Conservation (phyloP, 2,113 vertebrate species). For the Bufo bufo region DNA sequence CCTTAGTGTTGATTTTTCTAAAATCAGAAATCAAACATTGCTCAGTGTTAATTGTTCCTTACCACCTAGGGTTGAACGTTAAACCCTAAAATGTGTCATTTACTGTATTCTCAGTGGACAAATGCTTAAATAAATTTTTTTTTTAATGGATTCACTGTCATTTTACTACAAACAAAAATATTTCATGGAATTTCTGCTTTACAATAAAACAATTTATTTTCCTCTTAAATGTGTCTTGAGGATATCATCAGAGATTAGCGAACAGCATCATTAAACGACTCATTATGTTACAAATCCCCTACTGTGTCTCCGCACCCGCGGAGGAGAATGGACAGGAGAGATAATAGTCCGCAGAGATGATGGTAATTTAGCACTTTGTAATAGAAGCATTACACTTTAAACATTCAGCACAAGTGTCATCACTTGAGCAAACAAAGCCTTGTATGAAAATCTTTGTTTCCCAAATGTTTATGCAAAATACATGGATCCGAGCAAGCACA, state of each 20-base stretch:
- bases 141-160: not conserved
- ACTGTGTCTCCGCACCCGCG: conserved; percentile 14
- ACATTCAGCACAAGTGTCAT: conserved; percentile 38
- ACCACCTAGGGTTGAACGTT: not conserved
- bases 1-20: too few relatives aligned
- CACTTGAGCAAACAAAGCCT: conserved; percentile 25
- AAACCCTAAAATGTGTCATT: not conserved
- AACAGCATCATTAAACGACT: conserved; percentile 35
- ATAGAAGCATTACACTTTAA: conserved; percentile 29
- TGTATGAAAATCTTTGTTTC: conserved; percentile 5
- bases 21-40: not conserved
- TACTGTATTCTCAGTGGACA: not conserved
- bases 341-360: conserved; percentile 47
- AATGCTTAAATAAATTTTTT: not conserved
- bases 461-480: conserved; percentile 19
- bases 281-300: conserved; percentile 49
- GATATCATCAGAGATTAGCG: conserved; percentile 45
- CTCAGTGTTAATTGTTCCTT: not conserved
- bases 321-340: conserved; percentile 40
- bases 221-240: conserved; percentile 35
- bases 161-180: conserved; percentile 30
- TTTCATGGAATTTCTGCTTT: conserved; percentile 29
- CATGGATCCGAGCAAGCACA: not conserved
- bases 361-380: conserved; percentile 17
- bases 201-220: conserved; percentile 13